Evolutionary conservation across 2,888 invertebrate species (phyloP).

Genomic region (Belgica antarctica): DNA sequence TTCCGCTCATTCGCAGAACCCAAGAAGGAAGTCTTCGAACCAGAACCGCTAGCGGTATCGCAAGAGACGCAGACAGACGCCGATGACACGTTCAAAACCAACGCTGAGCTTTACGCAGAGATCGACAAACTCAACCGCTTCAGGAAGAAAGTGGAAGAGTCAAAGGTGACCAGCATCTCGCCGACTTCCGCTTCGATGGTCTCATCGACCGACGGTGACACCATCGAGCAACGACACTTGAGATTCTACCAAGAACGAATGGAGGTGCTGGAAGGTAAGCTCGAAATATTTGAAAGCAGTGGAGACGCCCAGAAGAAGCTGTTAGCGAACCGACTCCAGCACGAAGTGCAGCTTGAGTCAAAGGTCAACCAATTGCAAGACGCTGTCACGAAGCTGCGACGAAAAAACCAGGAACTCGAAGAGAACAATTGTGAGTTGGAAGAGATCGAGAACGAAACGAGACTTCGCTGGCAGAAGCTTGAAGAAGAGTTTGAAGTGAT

Average conservation of each 20-base stretch:
- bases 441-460: conserved; percentile 73
- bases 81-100: conserved; percentile 57
- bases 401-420: conserved; percentile 64
- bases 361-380: conserved; percentile 56
- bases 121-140: conserved; percentile 65
- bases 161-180: conserved; percentile 20
- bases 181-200: conserved; percentile 29
- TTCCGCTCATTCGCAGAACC: conserved; percentile 27
- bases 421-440: conserved; percentile 73
- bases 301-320: conserved; percentile 63
- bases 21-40: conserved; percentile 45
- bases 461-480: conserved; percentile 56
- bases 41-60: conserved; percentile 35
- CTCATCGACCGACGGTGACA: conserved; percentile 32
- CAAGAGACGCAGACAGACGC: conserved; percentile 61
- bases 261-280: conserved; percentile 64
- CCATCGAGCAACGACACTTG: conserved; percentile 59
- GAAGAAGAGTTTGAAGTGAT: conserved; percentile 64
- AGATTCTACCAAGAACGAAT: conserved; percentile 67
- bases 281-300: conserved; percentile 65
- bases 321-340: conserved; percentile 63
- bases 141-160: conserved; percentile 62
- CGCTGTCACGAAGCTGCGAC: conserved; percentile 60
- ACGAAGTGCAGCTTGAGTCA: conserved; percentile 60
- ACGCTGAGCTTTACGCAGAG: conserved; percentile 61